Evolutionary conservation across 2,888 invertebrate genomes (phyloP).

Genomic region (Brenthis daphne): DNA sequence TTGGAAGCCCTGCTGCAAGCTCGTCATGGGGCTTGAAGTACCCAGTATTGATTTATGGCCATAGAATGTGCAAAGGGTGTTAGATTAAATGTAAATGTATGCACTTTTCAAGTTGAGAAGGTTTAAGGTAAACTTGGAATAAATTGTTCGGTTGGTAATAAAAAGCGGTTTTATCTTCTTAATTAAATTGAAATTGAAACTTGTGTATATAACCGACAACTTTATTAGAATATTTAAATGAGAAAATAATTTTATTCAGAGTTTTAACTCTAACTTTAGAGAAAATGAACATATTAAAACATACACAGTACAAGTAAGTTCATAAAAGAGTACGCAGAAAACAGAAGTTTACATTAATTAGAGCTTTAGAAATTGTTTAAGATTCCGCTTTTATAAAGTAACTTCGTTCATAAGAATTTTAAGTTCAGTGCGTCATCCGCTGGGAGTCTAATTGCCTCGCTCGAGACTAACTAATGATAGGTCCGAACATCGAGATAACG

Average conservation of each 20-base stretch:
- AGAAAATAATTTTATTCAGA: too few species aligned
- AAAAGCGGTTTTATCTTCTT: not conserved
- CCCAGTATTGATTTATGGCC: slow-evolving; percentile 19
- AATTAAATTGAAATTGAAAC: not conserved
- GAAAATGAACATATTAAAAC: too few species aligned
- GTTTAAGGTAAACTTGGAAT: not conserved
- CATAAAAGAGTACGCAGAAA: not conserved
- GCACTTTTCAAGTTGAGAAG: not conserved
- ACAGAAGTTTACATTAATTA: slow-evolving; percentile 7
- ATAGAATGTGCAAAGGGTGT: slow-evolving; percentile 14
- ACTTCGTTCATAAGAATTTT: slow-evolving; percentile 29
- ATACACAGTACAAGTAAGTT: not conserved
- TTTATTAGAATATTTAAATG: too few species aligned
- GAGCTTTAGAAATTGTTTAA: slow-evolving; percentile 12
- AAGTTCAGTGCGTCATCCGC: slow-evolving; percentile 32
- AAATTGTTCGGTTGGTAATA: too few species aligned
- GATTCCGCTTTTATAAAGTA: slow-evolving; percentile 20
- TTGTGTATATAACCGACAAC: too few species aligned
- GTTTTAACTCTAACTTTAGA: too few species aligned
- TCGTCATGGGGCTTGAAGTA: slow-evolving; percentile 7
- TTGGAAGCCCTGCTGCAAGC: slow-evolving; percentile 32
- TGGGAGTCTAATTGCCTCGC: slow-evolving; percentile 36
- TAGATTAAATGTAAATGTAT: slow-evolving; percentile 11
- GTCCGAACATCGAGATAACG: slow-evolving; percentile 34
- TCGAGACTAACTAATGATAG: slow-evolving; percentile 37